These are phyloP conservation scores for Eurytoma adleriae DNA, from an alignment of 2,888 invertebrate genomes.

Conservation along the genomic window DNA sequence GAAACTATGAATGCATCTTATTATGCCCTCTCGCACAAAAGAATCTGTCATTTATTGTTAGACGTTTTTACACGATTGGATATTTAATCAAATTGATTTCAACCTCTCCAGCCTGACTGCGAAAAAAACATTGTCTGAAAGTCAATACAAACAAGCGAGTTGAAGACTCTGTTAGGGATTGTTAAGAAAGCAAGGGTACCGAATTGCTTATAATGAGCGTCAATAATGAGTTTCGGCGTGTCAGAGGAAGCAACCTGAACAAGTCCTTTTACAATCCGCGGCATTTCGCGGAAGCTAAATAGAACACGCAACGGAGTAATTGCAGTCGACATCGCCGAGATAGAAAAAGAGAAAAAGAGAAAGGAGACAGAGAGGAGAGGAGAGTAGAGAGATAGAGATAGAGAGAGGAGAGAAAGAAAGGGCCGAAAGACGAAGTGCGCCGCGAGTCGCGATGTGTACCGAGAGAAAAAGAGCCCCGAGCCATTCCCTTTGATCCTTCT, in stretches of 20 bases:
- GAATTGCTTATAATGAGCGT: slow-evolving; percentile 45
- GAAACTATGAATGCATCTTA: background rate
- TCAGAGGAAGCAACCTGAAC: slow-evolving; percentile 56
- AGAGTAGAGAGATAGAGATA: slow-evolving; percentile 41
- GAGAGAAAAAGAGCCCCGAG: slow-evolving; percentile 52
- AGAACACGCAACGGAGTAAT: slow-evolving; percentile 71
- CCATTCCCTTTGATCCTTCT: slow-evolving; percentile 72
- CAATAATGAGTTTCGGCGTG: slow-evolving; percentile 50
- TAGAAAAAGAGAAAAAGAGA: slow-evolving; percentile 35
- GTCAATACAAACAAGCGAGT: background rate
- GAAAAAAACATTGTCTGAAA: slow-evolving; percentile 1
- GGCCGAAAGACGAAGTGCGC: slow-evolving; percentile 60
- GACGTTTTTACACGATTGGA: too few relatives aligned
- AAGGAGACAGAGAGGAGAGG: slow-evolving; percentile 33
- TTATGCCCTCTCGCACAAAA: too few relatives aligned
- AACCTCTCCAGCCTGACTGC: background rate
- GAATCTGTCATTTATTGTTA: too few relatives aligned
- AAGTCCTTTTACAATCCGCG: slow-evolving; percentile 69
- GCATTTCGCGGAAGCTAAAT: slow-evolving; percentile 69
- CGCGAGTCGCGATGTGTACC: slow-evolving; percentile 57
- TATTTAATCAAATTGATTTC: too few relatives aligned
- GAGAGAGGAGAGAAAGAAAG: slow-evolving; percentile 57
- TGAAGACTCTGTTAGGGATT: too few relatives aligned
- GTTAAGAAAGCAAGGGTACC: too few relatives aligned
- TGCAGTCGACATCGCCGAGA: slow-evolving; percentile 65